Evolutionary conservation across 2,113 vertebrate species (phyloP).

Genomic region (Catharus bicknelli): DNA sequence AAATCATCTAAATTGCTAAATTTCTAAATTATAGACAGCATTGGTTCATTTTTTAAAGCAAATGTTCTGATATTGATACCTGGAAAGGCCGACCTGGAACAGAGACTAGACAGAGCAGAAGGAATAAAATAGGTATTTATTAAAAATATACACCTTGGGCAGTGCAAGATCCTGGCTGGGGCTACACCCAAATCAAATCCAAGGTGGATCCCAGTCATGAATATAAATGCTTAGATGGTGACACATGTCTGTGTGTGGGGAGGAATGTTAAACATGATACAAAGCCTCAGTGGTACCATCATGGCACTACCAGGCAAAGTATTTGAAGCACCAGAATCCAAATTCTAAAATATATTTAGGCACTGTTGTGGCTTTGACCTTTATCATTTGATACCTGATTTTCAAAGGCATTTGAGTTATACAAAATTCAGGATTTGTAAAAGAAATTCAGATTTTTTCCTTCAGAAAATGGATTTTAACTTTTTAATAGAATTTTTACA

Average conservation of each 20-base stretch:
- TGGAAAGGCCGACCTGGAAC: too few relatives aligned
- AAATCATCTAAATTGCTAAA: background rate
- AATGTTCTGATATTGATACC: background rate
- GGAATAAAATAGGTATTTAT: too few relatives aligned
- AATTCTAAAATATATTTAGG: background rate
- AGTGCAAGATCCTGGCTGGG: too few relatives aligned
- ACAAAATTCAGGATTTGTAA: background rate
- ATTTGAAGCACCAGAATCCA: background rate
- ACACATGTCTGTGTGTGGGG: fast-evolving
- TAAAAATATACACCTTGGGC: too few relatives aligned
- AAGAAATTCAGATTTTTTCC: background rate
- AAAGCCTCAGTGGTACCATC: background rate
- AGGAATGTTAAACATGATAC: background rate
- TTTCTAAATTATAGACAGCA: background rate
- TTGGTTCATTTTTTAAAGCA: background rate
- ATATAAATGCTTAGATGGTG: background rate
- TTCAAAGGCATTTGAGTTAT: background rate
- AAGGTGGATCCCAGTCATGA: too few relatives aligned
- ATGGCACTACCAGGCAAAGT: background rate
- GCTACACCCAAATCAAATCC: too few relatives aligned
- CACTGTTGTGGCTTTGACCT: background rate
- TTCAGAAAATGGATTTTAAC: background rate
- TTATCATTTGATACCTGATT: background rate
- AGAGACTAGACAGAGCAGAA: too few relatives aligned
- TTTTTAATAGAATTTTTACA: background rate